Conservation (phyloP, 2,888 invertebrate species). For the Matsumyia berberina region DNA sequence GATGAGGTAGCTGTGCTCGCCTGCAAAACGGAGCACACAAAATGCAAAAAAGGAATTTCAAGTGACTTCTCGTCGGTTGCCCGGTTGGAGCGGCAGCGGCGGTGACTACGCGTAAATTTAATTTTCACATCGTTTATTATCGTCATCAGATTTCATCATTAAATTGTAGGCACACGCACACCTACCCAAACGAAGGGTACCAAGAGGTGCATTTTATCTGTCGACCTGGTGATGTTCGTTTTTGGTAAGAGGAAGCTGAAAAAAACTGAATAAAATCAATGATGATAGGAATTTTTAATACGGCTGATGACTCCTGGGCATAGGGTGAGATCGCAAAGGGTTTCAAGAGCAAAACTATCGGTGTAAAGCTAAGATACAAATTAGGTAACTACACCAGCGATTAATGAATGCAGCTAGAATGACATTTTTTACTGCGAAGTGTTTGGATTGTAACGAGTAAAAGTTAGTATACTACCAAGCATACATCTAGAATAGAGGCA, state of each 20-base stretch:
- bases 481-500: too few species aligned
- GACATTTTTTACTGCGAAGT: too few species aligned
- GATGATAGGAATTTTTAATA: conserved; percentile 36
- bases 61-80: conserved; percentile 52
- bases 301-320: not conserved
- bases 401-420: too few species aligned
- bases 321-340: not conserved
- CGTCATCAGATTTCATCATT: conserved; percentile 75
- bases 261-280: conserved; percentile 8
- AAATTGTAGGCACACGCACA: conserved; percentile 41
- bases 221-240: conserved; percentile 45
- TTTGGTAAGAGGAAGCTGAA: conserved; percentile 23
- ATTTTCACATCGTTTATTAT: conserved; percentile 75
- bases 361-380: too few species aligned
- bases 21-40: conserved; percentile 31
- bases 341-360: too few species aligned
- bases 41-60: conserved; percentile 74
- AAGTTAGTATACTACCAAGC: too few species aligned
- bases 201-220: conserved; percentile 40
- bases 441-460: too few species aligned
- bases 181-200: not conserved
- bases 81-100: not conserved
- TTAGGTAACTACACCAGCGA: too few species aligned
- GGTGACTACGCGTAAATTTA: conserved; percentile 67
- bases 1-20: conserved; percentile 26